Evolutionary conservation across 2,797 vertebrate species (phyloP), one percentile per base, ranked within the genome.

Genomic region (Cyprinella venusta): DNA sequence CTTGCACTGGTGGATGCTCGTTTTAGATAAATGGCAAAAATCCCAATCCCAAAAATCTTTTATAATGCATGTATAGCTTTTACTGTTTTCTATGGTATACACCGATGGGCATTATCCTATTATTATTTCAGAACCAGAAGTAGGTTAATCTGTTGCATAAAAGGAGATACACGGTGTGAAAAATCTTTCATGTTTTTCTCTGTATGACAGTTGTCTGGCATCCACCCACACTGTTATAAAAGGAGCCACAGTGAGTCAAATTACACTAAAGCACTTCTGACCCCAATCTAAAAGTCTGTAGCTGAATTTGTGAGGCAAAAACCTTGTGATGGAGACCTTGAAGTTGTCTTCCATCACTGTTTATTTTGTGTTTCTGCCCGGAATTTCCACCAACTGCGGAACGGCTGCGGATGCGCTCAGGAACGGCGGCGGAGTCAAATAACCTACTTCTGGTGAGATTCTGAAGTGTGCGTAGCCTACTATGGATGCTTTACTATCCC

Each of bases 211-310:
- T 16, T 59, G 54, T 12, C 67, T 79, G 18, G 72, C 79, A 84
- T 54, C 54, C 72, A 54, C 72, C 81, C 85, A 76, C 70, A 64
- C 64, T 16, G 76, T 76, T 76, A 52, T 45, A 64, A 76, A 76
- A 75, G 10, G 12, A n/a, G 16, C 10, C 74, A 64, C 52, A 78
- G 59, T 18, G 8, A 36, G 45, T 33, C 36, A 50, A 54, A 40
- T 61, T 15, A 54, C 24, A 16, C 74, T 18, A 78, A 84, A 68
- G 26, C 52, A 64, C 54, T 50, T 50, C 42, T 85, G 67, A 70
- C 56, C 40, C 15, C 26, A 56, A 30, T 56, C 69, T 19, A 69
- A 40, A 26, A 69, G 52, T 30, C 7, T 30, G 18, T 0, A 33
- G 40, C 24, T 80, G 24, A 30, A 40, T 52, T 40, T 21, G 10